Base-by-base conservation (phyloP, 2,888 invertebrate genomes). In the Anarsia innoxiella region DNA sequence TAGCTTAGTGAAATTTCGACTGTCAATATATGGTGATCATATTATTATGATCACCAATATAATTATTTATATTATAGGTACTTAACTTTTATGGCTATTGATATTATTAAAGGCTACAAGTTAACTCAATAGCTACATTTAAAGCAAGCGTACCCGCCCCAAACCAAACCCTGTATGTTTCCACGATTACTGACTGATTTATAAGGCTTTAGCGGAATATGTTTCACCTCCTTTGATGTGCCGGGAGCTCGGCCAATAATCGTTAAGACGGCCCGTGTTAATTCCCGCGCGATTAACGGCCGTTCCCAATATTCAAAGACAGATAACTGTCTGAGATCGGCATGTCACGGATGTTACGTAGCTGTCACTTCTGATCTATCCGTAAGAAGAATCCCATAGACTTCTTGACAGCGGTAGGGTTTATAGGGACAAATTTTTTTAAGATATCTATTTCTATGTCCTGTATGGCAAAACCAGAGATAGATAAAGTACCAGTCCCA, bases 201-300 rank as follows among this genome's bases (percentile, higher is more conserved):
- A 75, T 59, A 66, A 56, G 62, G 62, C 71, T 69, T 62, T 62
- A 63, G 66, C 66, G 60, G 63, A 61, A 63, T 63, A 59, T 56
- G 62, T 62, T 58, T 52, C 51, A 48, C 49, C 52, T 40, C 49
- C 55, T 62, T 57, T 64, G 58, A 49, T 49, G 43, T 55, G 54
- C 55, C 59, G 49, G 51, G 51, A 57, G 68, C 67, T 66, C 67
- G 68, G 52, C 61, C 71, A 70, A 77, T 76, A 75, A 73, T 75
- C 76, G 75, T 78, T 76, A 77, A 76, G 72, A 70, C 70, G 72
- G 67, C 45, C n/a, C 61, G 61, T 63, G 64, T 72, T 71, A 68
- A 71, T 72, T 66, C 64, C 43, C 54, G 1, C 2, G 26, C 12
- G 25, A 33, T 15, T 15, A 32, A n/a, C n/a, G n/a, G n/a, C n/a